Conservation (phyloP, 2,113 vertebrate genomes). For the Colius striatus region DNA sequence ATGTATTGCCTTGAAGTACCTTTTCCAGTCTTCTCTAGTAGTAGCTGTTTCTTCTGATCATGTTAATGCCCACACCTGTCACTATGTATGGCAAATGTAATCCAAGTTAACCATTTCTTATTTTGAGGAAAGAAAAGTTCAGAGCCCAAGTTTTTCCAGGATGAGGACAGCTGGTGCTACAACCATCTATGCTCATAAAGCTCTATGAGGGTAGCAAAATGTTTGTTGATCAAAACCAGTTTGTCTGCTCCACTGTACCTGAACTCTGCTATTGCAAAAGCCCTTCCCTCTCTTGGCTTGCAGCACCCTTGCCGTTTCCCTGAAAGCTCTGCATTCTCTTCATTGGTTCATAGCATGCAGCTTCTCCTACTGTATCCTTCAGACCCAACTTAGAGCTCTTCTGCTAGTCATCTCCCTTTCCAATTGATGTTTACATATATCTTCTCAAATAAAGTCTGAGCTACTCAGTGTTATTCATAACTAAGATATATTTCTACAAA, state of each 20-base stretch:
- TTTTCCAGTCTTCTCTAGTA: neutral
- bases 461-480: neutral
- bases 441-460: neutral
- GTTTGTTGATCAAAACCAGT: neutral
- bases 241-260: neutral
- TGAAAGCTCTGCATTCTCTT: neutral
- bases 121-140: neutral
- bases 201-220: neutral
- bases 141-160: neutral
- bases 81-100: neutral
- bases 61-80: neutral
- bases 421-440: neutral
- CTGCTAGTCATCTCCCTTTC: neutral
- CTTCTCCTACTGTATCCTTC: neutral
- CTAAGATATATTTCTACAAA: neutral
- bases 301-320: neutral
- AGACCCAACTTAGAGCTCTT: neutral
- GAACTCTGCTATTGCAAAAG: neutral
- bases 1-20: neutral
- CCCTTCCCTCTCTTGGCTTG: neutral
- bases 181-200: neutral
- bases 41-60: neutral
- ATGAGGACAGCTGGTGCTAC: neutral
- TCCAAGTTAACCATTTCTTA: neutral
- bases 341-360: neutral